Conservation (phyloP, 2,888 invertebrate genomes). For the Linnaemya tessellans region DNA sequence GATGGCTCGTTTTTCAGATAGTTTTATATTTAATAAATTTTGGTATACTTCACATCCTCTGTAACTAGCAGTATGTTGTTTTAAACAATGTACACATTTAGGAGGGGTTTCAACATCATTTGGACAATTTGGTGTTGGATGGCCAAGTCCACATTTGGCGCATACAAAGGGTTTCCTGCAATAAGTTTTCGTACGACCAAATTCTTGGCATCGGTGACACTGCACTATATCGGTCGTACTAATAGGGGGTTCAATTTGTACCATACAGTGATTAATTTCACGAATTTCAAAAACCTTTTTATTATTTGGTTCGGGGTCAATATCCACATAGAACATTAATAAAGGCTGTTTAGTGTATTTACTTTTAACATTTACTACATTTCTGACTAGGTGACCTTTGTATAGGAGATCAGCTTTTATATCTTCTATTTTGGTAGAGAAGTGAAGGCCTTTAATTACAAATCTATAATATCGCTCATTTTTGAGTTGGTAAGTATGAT, state of each 20-base stretch:
- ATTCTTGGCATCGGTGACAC: constrained; percentile 13
- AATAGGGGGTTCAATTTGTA: not conserved
- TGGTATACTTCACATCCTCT: constrained; percentile 27
- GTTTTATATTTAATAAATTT: constrained; percentile 25
- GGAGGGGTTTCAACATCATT: constrained; percentile 17
- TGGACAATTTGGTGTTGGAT: constrained; percentile 3
- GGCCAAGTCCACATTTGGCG: constrained; percentile 10
- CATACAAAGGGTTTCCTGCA: constrained; percentile 13
- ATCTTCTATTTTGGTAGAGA: constrained; percentile 1
- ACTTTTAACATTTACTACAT: constrained; percentile 29
- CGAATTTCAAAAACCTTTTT: constrained; percentile 28
- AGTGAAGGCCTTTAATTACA: constrained; percentile 43
- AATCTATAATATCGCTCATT: constrained; percentile 30
- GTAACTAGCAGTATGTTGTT: constrained; percentile 29
- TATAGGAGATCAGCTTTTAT: constrained; percentile 32
- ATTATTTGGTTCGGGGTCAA: not conserved
- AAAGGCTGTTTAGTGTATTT: constrained; percentile 10
- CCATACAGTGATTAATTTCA: constrained; percentile 5
- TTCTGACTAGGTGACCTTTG: constrained; percentile 52
- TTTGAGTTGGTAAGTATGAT: constrained; percentile 56
- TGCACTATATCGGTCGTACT: constrained; percentile 8
- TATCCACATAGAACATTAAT: not conserved
- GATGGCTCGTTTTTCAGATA: constrained; percentile 8
- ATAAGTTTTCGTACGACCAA: constrained; percentile 10
- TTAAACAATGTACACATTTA: constrained; percentile 36